Conservation (phyloP, 2,113 vertebrate species). For the Tichodroma muraria region DNA sequence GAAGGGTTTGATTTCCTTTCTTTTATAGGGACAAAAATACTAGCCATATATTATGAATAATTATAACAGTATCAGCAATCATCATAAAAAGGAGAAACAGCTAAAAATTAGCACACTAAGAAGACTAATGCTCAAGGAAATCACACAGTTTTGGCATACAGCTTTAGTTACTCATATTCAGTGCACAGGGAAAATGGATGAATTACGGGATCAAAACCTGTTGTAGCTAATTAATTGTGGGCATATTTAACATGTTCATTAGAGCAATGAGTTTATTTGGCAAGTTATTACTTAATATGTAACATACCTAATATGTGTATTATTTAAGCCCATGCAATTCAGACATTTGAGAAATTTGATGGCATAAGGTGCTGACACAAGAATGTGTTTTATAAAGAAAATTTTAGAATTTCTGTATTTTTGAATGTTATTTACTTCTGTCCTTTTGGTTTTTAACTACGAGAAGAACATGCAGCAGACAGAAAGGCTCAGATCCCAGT, state of each 20-base stretch:
- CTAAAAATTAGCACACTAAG: not conserved
- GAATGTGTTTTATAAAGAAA: not conserved
- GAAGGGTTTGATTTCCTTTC: fast-evolving
- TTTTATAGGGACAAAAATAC: not conserved
- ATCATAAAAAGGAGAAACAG: not conserved
- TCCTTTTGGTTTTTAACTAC: not conserved
- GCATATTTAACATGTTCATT: not conserved
- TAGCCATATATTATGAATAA: not conserved
- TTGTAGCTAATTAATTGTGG: not conserved
- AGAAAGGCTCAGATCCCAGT: not conserved
- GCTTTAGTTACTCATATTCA: not conserved
- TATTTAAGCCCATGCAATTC: not conserved
- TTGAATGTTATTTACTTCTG: not conserved
- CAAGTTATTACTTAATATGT: not conserved
- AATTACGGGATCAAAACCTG: not conserved
- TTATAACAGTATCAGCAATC: not conserved
- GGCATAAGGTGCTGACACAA: not conserved
- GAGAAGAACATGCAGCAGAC: not conserved
- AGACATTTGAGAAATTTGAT: not conserved
- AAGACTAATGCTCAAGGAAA: not conserved
- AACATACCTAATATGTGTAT: not conserved
- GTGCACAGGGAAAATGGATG: not conserved
- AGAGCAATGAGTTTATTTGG: not conserved
- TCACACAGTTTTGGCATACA: not conserved
- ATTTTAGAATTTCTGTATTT: not conserved